Percentiles rank a stretch among this genome's conserved stretches.
Evolutionary conservation across 2,113 vertebrate genomes (phyloP).

Genomic region (Epinephelus cyanopodus): DNA sequence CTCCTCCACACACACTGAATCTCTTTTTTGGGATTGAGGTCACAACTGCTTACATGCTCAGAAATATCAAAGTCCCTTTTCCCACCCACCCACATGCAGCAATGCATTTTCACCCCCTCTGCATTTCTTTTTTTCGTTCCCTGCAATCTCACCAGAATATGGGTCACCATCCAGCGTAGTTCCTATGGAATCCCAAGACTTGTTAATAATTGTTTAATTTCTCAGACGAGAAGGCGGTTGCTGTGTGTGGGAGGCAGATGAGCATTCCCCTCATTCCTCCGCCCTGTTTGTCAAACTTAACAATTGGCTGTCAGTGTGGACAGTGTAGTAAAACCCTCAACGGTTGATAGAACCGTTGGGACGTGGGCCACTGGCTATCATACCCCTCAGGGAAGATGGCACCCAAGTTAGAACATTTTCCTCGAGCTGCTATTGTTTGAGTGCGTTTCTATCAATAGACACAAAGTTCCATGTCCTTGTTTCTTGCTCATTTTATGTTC

Average conservation of each 20-base stretch:
- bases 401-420: neutral
- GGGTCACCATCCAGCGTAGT: conserved; percentile 35
- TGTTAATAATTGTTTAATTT: conserved; percentile 31
- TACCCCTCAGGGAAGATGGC: neutral
- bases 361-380: neutral
- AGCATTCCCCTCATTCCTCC: conserved; percentile 43
- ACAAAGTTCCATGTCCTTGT: neutral
- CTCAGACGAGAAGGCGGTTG: neutral
- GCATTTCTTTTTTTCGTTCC: conserved; percentile 16
- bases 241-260: conserved; percentile 23
- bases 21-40: conserved; percentile 70
- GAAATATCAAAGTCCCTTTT: conserved; percentile 54
- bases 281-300: conserved; percentile 40
- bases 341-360: neutral
- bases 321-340: conserved; percentile 14
- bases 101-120: conserved; percentile 32
- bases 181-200: conserved; percentile 37
- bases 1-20: conserved; percentile 34
- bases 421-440: neutral
- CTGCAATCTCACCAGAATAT: conserved; percentile 26
- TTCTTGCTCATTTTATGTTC: conserved; percentile 25
- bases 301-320: conserved; percentile 46
- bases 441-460: neutral
- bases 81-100: conserved; percentile 43
- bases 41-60: conserved; percentile 58